Evolutionary conservation across 2,113 vertebrate genomes (phyloP).

Genomic region (Pitta sordida): DNA sequence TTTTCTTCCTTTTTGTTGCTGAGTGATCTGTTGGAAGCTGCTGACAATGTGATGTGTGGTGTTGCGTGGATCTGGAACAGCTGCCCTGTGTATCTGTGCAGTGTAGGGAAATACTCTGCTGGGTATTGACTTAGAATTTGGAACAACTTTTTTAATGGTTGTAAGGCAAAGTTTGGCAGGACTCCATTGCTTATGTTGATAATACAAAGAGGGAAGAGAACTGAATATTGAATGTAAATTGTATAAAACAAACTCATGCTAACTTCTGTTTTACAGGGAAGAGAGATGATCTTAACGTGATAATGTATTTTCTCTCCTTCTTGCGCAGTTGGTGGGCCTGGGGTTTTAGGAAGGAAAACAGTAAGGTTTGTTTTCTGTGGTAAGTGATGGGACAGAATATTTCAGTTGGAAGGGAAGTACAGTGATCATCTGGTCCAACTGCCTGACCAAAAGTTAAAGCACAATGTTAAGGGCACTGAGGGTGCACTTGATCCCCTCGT

Average conservation of each 20-base stretch:
- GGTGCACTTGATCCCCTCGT: too few species aligned
- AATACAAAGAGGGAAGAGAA: background rate
- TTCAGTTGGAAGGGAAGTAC: background rate
- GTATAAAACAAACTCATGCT: background rate
- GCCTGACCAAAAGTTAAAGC: background rate
- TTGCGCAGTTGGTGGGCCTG: background rate
- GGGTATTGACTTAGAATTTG: background rate
- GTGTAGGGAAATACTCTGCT: background rate
- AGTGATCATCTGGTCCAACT: background rate
- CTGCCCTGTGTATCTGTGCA: background rate
- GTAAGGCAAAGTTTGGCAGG: background rate
- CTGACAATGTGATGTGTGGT: background rate
- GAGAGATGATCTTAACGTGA: background rate
- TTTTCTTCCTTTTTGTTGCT: background rate
- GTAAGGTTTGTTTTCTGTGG: background rate
- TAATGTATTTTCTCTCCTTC: background rate
- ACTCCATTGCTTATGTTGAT: background rate
- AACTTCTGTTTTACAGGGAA: background rate
- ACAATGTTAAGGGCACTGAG: background rate
- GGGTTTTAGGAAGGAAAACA: background rate
- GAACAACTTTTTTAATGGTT: background rate
- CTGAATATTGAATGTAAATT: background rate
- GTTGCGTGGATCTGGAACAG: background rate
- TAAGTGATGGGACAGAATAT: background rate
- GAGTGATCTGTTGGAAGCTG: background rate